A percentile compares a stretch with the other conserved stretches of the same genome.
Evolutionary conservation across 2,888 invertebrate genomes (phyloP).

Genomic region (Euplagia quadripunctaria): DNA sequence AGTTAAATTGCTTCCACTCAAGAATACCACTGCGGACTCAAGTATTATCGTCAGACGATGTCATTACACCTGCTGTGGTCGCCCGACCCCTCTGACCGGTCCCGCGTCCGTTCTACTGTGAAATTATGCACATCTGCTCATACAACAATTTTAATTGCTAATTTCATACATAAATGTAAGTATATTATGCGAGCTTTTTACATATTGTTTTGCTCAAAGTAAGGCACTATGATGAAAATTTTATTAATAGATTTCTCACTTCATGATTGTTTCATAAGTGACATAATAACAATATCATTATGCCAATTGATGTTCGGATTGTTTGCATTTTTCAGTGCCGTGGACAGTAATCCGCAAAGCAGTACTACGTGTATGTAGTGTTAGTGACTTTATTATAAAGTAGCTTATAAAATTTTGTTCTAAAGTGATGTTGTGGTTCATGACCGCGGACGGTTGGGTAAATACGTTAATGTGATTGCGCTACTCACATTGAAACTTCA

Average conservation of each 20-base stretch:
- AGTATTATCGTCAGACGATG: constrained; percentile 42
- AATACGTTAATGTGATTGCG: constrained; percentile 62
- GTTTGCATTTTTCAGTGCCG: neutral
- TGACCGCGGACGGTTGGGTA: constrained; percentile 53
- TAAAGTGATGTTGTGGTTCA: constrained; percentile 55
- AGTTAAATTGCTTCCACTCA: constrained; percentile 16
- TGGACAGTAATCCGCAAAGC: neutral
- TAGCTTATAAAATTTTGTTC: constrained; percentile 32
- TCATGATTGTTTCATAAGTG: too few relatives aligned
- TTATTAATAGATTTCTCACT: too few relatives aligned
- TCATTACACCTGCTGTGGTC: constrained; percentile 78
- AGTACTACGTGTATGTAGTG: neutral
- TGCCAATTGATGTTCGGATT: neutral
- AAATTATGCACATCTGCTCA: constrained; percentile 82
- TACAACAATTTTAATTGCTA: constrained; percentile 46
- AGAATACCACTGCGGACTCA: constrained; percentile 24
- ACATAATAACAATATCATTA: neutral
- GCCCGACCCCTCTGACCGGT: constrained; percentile 76
- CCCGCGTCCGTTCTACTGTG: constrained; percentile 76
- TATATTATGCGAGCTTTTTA: neutral
- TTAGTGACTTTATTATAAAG: constrained; percentile 3
- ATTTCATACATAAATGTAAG: constrained; percentile 31
- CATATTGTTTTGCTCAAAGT: too few relatives aligned
- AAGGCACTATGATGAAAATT: too few relatives aligned
- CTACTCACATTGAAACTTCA: constrained; percentile 64